A percentile compares a stretch with the other conserved stretches of the same genome.
These are phyloP conservation scores for Bombus superbus DNA, from an alignment of 1,140 invertebrate species.

Conservation along the genomic window DNA sequence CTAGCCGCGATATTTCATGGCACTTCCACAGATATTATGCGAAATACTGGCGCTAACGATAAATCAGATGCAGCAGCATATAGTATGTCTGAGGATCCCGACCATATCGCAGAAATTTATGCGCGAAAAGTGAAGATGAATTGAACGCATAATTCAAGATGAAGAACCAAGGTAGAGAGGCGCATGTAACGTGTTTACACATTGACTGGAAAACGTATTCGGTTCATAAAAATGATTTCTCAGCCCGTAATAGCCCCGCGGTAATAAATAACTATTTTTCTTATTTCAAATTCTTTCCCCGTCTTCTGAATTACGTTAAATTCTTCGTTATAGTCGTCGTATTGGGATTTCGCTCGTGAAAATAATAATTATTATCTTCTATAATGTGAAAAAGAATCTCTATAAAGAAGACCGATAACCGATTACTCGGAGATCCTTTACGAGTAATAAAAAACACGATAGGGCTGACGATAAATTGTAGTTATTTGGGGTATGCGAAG, in stretches of 20 bases:
- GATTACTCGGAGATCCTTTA: not conserved
- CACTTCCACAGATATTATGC: constrained; percentile 14
- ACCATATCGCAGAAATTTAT: constrained; percentile 24
- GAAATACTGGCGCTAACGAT: constrained; percentile 17
- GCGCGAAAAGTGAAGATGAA: constrained; percentile 20
- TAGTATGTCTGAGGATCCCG: not conserved
- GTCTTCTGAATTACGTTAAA: not conserved
- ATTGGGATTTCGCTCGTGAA: not conserved
- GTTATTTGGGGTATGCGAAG: not conserved
- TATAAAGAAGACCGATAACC: not conserved
- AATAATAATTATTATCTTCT: constrained; percentile 1
- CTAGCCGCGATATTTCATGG: constrained; percentile 9
- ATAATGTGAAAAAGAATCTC: not conserved
- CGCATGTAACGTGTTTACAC: not conserved
- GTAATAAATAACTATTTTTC: not conserved
- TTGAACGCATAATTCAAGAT: constrained; percentile 20
- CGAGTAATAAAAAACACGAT: not conserved
- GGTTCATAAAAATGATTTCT: constrained; percentile 4
- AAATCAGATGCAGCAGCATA: constrained; percentile 18
- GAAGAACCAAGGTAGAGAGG: not conserved
- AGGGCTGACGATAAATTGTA: not conserved
- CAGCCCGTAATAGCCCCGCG: not conserved
- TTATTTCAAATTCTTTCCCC: not conserved
- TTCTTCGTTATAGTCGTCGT: not conserved
- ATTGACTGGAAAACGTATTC: constrained; percentile 10